These are phyloP conservation scores for Apotomis capreana DNA, from an alignment of 2,888 invertebrate genomes.

Conservation along the genomic window DNA sequence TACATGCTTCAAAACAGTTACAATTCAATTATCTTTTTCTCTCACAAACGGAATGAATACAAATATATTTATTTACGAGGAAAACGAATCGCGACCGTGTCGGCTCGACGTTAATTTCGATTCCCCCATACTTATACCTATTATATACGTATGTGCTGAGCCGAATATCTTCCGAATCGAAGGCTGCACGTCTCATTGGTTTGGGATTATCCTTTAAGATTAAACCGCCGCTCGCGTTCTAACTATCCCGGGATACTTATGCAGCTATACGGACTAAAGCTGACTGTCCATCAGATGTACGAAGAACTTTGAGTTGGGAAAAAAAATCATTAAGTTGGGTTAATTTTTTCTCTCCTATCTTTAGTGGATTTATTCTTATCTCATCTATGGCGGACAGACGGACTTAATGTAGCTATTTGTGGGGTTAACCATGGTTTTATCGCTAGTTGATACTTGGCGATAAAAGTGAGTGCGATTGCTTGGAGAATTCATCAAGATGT, in stretches of 20 bases:
- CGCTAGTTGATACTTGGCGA: not conserved
- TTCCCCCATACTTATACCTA: slow-evolving; percentile 14
- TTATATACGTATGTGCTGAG: slow-evolving; percentile 3
- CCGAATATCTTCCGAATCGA: slow-evolving; percentile 38
- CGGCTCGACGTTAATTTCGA: slow-evolving; percentile 37
- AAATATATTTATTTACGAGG: slow-evolving; percentile 30
- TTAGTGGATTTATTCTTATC: not conserved
- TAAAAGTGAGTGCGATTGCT: not conserved
- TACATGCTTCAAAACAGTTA: slow-evolving; percentile 25
- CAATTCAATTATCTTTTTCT: slow-evolving; percentile 36
- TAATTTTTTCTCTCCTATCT: slow-evolving; percentile 11
- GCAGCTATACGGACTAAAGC: slow-evolving; percentile 6
- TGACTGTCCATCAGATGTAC: not conserved
- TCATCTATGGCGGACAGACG: not conserved
- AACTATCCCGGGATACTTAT: slow-evolving; percentile 52
- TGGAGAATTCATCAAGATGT: not conserved
- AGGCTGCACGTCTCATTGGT: slow-evolving; percentile 48
- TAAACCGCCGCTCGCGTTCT: slow-evolving; percentile 61
- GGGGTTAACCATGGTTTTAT: slow-evolving; percentile 1
- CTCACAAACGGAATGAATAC: slow-evolving; percentile 27
- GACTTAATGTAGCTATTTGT: not conserved
- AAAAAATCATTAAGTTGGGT: slow-evolving; percentile 12
- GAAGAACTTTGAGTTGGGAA: not conserved
- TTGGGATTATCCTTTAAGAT: slow-evolving; percentile 53
- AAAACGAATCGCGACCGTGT: slow-evolving; percentile 21